Conservation (phyloP, 2,888 invertebrate species). For the Tromatobia lineatoria region DNA sequence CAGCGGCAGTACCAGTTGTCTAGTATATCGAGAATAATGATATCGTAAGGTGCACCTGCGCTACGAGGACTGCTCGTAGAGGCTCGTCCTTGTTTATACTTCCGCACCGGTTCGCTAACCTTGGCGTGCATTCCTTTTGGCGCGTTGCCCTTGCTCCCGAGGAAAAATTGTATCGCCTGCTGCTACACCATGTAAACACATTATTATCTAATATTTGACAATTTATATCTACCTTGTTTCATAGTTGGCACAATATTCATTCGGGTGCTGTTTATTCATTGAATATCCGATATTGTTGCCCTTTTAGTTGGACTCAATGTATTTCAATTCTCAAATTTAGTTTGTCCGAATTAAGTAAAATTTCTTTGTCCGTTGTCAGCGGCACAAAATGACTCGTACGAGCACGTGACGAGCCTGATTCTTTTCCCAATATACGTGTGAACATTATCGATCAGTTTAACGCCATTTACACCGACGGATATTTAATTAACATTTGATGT, state of each 20-base stretch:
- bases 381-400: too few relatives aligned
- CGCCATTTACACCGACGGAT: too few relatives aligned
- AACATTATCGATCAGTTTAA: too few relatives aligned
- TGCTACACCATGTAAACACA: too few relatives aligned
- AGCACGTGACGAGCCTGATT: too few relatives aligned
- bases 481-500: too few relatives aligned
- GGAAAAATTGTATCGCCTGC: conserved; percentile 1
- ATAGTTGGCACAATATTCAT: not conserved
- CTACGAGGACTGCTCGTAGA: not conserved
- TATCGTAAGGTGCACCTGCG: conserved; percentile 8
- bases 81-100: conserved; percentile 52
- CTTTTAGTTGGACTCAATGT: too few relatives aligned
- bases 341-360: not conserved
- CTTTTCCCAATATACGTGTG: too few relatives aligned
- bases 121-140: conserved; percentile 47
- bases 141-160: conserved; percentile 51
- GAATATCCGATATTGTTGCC: not conserved
- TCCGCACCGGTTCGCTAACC: conserved; percentile 50
- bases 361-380: too few relatives aligned
- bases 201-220: not conserved
- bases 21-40: not conserved
- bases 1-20: not conserved
- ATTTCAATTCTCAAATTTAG: too few relatives aligned
- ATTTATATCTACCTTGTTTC: not conserved
- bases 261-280: not conserved